These are phyloP conservation scores for Anthopleura sola DNA, from an alignment of 64 coral and sea anemone species.

Conservation along the genomic window DNA sequence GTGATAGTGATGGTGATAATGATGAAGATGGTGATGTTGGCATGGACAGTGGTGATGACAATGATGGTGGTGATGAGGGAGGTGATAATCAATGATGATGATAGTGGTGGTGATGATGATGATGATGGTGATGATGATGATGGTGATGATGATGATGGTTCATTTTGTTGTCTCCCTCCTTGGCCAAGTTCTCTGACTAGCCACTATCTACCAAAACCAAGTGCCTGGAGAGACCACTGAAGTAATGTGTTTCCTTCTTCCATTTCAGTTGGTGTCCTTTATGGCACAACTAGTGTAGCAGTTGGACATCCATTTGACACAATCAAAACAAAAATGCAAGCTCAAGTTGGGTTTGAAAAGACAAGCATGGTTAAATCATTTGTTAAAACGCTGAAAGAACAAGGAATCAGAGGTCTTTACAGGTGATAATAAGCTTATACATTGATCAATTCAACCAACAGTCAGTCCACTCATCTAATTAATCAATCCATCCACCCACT, in stretches of 20 bases:
- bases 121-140: too few species aligned
- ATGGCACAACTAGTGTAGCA: conserved; percentile 92
- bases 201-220: not conserved
- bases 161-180: too few species aligned
- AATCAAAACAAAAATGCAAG: conserved; percentile 94
- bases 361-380: conserved; percentile 74
- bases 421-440: conserved; percentile 12
- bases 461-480: not conserved
- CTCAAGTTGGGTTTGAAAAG: conserved; percentile 81
- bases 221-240: too few species aligned
- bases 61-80: too few species aligned
- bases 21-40: too few species aligned
- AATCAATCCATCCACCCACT: too few species aligned
- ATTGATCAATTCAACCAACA: not conserved
- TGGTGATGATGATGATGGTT: too few species aligned
- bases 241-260: not conserved
- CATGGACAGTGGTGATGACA: too few species aligned
- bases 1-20: too few species aligned
- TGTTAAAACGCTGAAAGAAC: conserved; percentile 72
- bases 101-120: too few species aligned
- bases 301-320: conserved; percentile 93
- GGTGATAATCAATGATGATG: too few species aligned
- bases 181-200: not conserved
- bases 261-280: conserved; percentile 77
- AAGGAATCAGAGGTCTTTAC: conserved; percentile 88